Base-by-base conservation (phyloP, 2,797 vertebrate species). In the Muscicapa striata region DNA sequence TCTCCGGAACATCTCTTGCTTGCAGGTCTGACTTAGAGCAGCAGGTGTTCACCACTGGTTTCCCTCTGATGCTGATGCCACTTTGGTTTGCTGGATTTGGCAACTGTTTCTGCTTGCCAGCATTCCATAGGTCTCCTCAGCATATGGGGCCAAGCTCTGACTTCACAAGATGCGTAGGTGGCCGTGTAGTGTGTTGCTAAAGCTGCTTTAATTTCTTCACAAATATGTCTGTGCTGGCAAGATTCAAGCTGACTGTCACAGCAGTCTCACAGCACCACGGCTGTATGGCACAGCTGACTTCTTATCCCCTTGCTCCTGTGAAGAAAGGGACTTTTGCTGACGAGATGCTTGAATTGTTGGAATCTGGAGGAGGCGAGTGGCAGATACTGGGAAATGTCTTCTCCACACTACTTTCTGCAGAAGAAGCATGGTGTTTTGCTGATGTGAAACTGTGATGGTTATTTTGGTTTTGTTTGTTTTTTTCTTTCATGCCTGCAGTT, bases 1-100 rank as follows among this genome's bases (percentile, higher is more conserved):
- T 83, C 15, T 11, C 72, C 80, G 52, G 30, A 87, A 27, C 13
- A 24, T 80, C 1, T 1, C 34, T 75, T 0, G 0, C 41, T 84
- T 40, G 49, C 38, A 61, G 70, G 52, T 62, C 36, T 79, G 78
- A 52, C 36, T 72, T 83, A 17, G 22, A 90, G 77, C 66, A 63
- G n/a, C 83, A 93, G 73, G 70, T 90, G 67, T 76, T 86, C 59
- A 68, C 43, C 48, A 49, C 34, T 55, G 48, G 1, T 74, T 90
- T 87, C 59, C 72, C 40, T 84, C 43, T 0, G 0, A 41, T 0
- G 0, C 61, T 73, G 57, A 70, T 79, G 63, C 59, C 52, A 15
- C 75, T 87, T 87, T 0, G 15, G 36, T 88, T 79, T 82, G 87
- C 63, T 93, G 83, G 3, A 68, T 84, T 95, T 86, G 94, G 88